These are phyloP conservation scores for Apamea crenata DNA, from an alignment of 2,888 invertebrate genomes.

Conservation along the genomic window DNA sequence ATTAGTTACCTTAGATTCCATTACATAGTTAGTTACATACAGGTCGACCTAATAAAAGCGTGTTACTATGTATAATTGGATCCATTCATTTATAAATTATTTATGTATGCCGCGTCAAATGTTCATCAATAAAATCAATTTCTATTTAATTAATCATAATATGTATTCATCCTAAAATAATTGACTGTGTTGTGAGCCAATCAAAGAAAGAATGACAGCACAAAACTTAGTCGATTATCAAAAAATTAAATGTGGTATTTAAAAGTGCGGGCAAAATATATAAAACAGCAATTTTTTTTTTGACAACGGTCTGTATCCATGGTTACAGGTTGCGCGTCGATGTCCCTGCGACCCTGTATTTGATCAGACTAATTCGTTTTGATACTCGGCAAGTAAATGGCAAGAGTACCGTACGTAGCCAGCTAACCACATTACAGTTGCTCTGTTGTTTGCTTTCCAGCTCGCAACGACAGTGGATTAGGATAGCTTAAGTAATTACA, in stretches of 20 bases:
- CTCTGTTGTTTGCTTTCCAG: constrained; percentile 57
- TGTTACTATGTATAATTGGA: constrained; percentile 13
- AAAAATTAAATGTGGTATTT: too few species aligned
- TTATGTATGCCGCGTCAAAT: constrained; percentile 10
- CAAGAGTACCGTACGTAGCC: constrained; percentile 56
- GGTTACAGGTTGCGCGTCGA: not conserved
- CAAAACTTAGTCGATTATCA: not conserved
- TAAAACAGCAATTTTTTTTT: too few species aligned
- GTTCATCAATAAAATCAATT: constrained; percentile 29
- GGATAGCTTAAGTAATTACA: constrained; percentile 65
- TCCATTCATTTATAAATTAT: constrained; percentile 37
- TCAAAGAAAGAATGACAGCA: constrained; percentile 30
- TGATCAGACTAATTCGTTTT: constrained; percentile 54
- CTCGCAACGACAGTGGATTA: constrained; percentile 61
- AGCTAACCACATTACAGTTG: constrained; percentile 55
- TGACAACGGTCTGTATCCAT: not conserved
- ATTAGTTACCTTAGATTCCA: too few species aligned
- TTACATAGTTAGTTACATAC: too few species aligned
- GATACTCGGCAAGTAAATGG: constrained; percentile 53
- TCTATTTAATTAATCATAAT: constrained; percentile 18
- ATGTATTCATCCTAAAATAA: constrained; percentile 31
- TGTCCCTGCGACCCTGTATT: not conserved
- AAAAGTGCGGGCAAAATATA: too few species aligned
- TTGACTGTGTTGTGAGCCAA: not conserved
- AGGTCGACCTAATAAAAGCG: too few species aligned